phyloP scores from a whole-genome alignment of 2,888 invertebrate genomes.

The Priocnemis perturbator region DNA sequence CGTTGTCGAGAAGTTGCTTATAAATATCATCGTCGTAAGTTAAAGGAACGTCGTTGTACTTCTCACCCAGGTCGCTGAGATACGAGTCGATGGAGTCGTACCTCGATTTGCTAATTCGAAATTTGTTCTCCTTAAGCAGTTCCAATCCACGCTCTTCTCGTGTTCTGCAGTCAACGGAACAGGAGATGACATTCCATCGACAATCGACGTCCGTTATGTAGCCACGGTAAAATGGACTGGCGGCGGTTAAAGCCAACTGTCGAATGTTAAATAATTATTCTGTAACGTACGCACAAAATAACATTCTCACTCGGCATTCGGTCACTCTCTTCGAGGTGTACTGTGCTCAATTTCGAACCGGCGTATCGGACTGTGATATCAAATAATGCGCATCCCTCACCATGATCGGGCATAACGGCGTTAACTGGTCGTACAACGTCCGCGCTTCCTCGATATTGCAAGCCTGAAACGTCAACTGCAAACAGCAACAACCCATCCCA shows the following conservation, averaged over 20 bases:
- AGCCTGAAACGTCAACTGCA: conserved; percentile 97
- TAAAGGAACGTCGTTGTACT: conserved; percentile 95
- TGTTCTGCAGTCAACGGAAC: conserved; percentile 96
- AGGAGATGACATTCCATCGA: conserved; percentile 97
- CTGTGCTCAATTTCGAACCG: too few species aligned
- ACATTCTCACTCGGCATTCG: too few species aligned
- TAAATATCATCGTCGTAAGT: conserved; percentile 91
- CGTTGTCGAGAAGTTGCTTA: conserved; percentile 87
- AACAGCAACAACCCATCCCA: conserved; percentile 99
- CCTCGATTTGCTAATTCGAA: conserved; percentile 93
- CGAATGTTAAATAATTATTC: conserved; percentile 60
- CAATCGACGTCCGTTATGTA: conserved; percentile 97
- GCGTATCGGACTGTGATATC: too few species aligned
- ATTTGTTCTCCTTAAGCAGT: conserved; percentile 84
- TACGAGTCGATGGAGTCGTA: conserved; percentile 99
- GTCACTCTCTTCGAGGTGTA: too few species aligned
- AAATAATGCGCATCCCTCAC: too few species aligned
- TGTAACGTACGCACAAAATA: too few species aligned
- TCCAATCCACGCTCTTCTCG: conserved; percentile 91
- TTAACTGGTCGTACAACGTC: conserved; percentile 96
- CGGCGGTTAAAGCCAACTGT: conserved; percentile 96
- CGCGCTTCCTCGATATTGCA: conserved; percentile 97
- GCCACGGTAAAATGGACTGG: conserved; percentile 96
- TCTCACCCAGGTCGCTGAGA: conserved; percentile 90
- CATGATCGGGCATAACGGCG: conserved; percentile 98